Conservation (phyloP, 64 coral and sea anemone species). For the Montipora efflorescens region DNA sequence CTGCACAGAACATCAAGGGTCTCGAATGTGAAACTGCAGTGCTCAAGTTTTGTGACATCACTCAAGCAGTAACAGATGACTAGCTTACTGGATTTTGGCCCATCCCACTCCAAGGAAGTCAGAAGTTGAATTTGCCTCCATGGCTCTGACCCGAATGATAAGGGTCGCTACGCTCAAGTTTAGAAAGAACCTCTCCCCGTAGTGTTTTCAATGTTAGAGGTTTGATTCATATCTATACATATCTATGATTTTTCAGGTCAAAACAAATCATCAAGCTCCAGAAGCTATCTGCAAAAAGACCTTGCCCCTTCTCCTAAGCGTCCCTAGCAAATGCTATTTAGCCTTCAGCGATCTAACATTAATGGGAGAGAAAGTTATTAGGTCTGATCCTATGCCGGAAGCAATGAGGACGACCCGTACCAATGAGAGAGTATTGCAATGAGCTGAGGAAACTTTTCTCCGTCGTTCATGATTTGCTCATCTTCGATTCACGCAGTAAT, state of each 20-base stretch:
- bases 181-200: slow-evolving; percentile 57
- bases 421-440: slow-evolving; percentile 24
- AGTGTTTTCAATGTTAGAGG: not conserved
- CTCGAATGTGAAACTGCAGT: too few species aligned
- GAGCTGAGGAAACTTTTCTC: slow-evolving; percentile 22
- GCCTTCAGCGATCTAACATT: slow-evolving; percentile 25
- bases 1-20: too few species aligned
- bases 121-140: too few species aligned
- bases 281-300: slow-evolving; percentile 46
- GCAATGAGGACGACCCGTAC: not conserved
- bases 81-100: too few species aligned
- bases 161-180: slow-evolving; percentile 40
- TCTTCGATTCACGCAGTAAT: slow-evolving; percentile 10
- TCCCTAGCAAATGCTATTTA: slow-evolving; percentile 43
- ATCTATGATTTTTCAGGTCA: slow-evolving; percentile 44
- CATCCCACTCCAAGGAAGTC: too few species aligned
- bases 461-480: slow-evolving; percentile 39
- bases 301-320: slow-evolving; percentile 18
- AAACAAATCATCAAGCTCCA: slow-evolving; percentile 36
- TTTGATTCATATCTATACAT: slow-evolving; percentile 14
- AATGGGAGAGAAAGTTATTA: slow-evolving; percentile 10
- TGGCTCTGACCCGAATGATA: not conserved
- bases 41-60: too few species aligned
- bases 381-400: slow-evolving; percentile 26
- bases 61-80: too few species aligned